These are phyloP conservation scores for Anguilla pacifica DNA, from an alignment of 2,797 vertebrate genomes.

Conservation along the genomic window DNA sequence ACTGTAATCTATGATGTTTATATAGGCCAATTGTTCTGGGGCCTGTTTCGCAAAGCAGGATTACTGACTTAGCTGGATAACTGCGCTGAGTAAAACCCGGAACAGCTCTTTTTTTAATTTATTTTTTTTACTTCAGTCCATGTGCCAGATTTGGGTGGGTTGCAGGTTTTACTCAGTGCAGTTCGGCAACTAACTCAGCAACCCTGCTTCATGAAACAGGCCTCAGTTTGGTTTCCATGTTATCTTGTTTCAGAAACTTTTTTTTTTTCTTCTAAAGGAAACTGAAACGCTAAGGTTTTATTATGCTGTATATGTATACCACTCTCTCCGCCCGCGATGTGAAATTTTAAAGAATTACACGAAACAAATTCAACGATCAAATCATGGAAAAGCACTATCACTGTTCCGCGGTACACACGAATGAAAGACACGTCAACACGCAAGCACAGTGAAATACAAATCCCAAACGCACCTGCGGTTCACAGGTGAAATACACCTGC, in stretches of 20 bases:
- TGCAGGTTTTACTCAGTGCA: too few species aligned
- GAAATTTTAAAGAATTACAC: not conserved
- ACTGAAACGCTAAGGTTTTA: not conserved
- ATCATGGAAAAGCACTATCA: not conserved
- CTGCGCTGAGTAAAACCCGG: too few species aligned
- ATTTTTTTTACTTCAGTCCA: too few species aligned
- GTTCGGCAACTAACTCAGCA: too few species aligned
- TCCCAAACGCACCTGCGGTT: not conserved
- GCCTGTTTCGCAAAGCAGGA: too few species aligned
- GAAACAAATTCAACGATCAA: not conserved
- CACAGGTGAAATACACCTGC: not conserved
- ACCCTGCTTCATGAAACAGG: too few species aligned
- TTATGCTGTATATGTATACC: slow-evolving; percentile 1
- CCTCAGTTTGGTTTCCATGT: slow-evolving; percentile 65
- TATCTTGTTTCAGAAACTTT: slow-evolving; percentile 38
- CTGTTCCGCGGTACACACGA: not conserved
- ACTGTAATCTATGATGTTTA: slow-evolving; percentile 67
- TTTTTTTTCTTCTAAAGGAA: slow-evolving; percentile 8
- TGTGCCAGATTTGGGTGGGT: too few species aligned
- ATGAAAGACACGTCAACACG: not conserved
- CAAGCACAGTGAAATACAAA: not conserved
- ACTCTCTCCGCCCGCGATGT: not conserved
- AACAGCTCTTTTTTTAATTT: too few species aligned
- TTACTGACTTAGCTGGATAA: too few species aligned
- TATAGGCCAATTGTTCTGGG: slow-evolving; percentile 63